Conservation (phyloP, 2,113 vertebrate genomes). For the Cathartes aura region DNA sequence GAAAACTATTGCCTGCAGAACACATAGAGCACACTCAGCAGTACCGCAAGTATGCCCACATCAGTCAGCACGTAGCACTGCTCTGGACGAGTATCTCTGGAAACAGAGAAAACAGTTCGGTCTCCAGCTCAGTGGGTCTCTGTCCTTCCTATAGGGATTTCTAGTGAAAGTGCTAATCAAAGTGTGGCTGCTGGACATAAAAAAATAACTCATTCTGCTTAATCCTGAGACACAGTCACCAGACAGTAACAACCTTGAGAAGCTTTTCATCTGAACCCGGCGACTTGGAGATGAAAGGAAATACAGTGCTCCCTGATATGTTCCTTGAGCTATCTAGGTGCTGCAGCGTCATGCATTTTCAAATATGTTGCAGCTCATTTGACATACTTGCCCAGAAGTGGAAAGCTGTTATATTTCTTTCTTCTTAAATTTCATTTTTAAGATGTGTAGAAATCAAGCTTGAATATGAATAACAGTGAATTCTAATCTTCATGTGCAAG, state of each 20-base stretch:
- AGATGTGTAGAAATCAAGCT: not conserved
- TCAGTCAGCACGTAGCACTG: rapidly evolving
- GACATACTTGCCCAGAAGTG: not conserved
- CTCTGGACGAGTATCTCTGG: not conserved
- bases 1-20: not conserved
- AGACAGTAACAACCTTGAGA: not conserved
- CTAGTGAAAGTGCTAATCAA: not conserved
- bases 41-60: not conserved
- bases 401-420: not conserved
- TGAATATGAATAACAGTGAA: not conserved
- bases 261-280: not conserved
- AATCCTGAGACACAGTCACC: not conserved
- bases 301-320: rapidly evolving
- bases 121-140: not conserved
- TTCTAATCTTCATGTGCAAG: not conserved
- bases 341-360: not conserved
- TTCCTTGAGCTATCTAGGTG: not conserved
- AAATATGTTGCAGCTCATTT: not conserved
- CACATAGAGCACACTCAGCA: not conserved
- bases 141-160: not conserved
- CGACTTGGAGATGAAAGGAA: not conserved
- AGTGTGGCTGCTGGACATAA: not conserved
- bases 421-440: not conserved
- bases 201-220: not conserved
- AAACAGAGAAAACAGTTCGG: not conserved